Base-by-base conservation (phyloP, 2,888 invertebrate species). In the Silvanus unidentatus region DNA sequence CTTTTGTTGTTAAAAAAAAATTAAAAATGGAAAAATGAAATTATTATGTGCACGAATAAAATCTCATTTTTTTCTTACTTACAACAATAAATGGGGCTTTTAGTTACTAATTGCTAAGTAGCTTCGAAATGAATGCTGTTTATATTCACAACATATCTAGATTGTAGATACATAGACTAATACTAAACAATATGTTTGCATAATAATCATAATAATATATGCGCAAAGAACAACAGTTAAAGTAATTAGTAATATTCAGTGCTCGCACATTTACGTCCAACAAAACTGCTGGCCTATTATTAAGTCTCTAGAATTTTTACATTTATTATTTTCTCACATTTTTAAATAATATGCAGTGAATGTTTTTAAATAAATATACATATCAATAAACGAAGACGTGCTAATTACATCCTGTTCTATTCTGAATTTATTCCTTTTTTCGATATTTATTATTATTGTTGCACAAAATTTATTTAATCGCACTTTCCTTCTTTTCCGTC, bases 341-440 rank as follows among this genome's bases (percentile, higher is more conserved):
- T 22, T 22, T 5, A 22, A 3, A 22, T 22, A 22, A 22, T 22
- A 22, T 3, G 22, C 8, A 22, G 22, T 22, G 3, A 3, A 22
- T 22, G 3, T 22, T 22, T 22, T 22, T 22, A 22, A 5, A 5
- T 3, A 22, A 22, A 22, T n/a, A n/a, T n/a, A 22, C 8, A 8
- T 22, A 32, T 32, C 12, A 11, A 32, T 32, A 12, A 32, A 32
- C 10, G 32, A 49, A 49, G 42, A 37, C 47, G 40, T 30, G 49
- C 46, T 56, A 58, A 58, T 58, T 57, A 53, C 52, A 52, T 52
- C 52, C 52, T 52, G 52, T 12, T 9, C 5, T 32, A 32, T 8
- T 12, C 32, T 9, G 13, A 8, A 32, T 11, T 11, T 12, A 37
- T 37, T 37, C 5, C 37, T 22, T 22, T 22, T 22, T 22, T 22